Evolutionary conservation across 1,140 invertebrate species (phyloP).

Genomic region (Drosophila carrolli): DNA sequence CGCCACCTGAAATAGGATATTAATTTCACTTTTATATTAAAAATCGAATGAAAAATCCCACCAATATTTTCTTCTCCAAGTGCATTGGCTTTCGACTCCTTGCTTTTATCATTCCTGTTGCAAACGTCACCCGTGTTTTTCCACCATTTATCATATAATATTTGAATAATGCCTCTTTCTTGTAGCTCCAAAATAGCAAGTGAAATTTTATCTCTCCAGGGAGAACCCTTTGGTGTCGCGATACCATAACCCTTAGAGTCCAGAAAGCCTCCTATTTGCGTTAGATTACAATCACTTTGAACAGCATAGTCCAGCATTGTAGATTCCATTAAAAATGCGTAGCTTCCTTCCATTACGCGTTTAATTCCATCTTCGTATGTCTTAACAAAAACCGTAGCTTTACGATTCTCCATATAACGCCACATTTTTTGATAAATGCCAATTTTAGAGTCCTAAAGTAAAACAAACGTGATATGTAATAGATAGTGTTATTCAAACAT

Average conservation of each 20-base stretch:
- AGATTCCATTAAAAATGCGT: slow-evolving; percentile 99
- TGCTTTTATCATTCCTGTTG: too few relatives aligned
- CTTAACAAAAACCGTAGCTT: slow-evolving; percentile 93
- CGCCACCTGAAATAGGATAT: slow-evolving; percentile 89
- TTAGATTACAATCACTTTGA: slow-evolving; percentile 98
- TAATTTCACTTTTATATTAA: background rate
- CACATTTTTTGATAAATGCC: slow-evolving; percentile 99
- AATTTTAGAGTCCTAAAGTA: slow-evolving; percentile 95
- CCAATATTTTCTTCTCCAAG: slow-evolving; percentile 96
- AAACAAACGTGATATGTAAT: background rate
- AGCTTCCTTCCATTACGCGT: slow-evolving; percentile 94
- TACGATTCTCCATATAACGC: slow-evolving; percentile 95
- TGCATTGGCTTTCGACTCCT: too few relatives aligned
- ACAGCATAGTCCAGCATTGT: slow-evolving; percentile 98
- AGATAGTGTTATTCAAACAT: too few relatives aligned
- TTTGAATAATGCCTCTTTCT: slow-evolving; percentile 97
- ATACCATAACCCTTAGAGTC: slow-evolving; percentile 88
- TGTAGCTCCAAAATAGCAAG: slow-evolving; percentile 97
- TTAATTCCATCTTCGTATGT: slow-evolving; percentile 95
- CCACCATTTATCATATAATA: slow-evolving; percentile 99
- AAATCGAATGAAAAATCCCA: slow-evolving; percentile 85
- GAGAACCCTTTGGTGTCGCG: slow-evolving; percentile 95
- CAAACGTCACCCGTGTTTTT: slow-evolving; percentile 97
- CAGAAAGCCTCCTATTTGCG: slow-evolving; percentile 96
- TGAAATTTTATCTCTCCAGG: slow-evolving; percentile 97